Evolutionary conservation across 2,113 vertebrate genomes (phyloP).

Genomic region (Tichodroma muraria): DNA sequence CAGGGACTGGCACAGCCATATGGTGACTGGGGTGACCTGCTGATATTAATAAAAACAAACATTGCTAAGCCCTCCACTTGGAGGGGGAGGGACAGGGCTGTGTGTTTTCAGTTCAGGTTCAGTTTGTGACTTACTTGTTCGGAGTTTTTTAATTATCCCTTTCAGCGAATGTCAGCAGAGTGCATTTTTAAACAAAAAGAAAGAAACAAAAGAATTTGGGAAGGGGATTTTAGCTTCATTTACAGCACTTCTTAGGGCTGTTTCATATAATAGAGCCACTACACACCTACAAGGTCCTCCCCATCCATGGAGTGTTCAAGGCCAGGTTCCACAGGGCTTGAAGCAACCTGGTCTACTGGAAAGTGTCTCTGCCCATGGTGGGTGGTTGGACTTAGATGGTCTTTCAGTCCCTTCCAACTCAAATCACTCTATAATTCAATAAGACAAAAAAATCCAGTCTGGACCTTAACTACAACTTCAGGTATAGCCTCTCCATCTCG

Average conservation of each 20-base stretch:
- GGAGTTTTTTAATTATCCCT: background rate
- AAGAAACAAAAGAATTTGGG: background rate
- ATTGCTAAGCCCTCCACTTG: background rate
- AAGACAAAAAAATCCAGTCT: background rate
- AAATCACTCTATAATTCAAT: background rate
- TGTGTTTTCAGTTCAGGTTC: background rate
- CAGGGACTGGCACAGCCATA: background rate
- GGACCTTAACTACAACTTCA: background rate
- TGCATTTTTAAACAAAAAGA: background rate
- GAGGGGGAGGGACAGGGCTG: background rate
- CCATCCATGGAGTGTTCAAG: background rate
- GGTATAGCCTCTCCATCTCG: background rate
- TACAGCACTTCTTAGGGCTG: background rate
- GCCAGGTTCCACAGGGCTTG: background rate
- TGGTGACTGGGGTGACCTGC: background rate
- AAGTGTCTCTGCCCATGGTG: background rate
- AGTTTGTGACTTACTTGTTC: background rate
- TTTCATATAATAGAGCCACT: background rate
- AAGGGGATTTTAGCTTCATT: background rate
- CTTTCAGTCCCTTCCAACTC: background rate
- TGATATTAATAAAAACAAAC: background rate
- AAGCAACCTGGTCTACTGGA: background rate
- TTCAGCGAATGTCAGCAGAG: background rate
- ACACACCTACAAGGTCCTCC: background rate
- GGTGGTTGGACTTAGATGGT: too few species aligned